Conservation (phyloP, 2,888 invertebrate genomes). For the Macrosiphum euphorbiae region DNA sequence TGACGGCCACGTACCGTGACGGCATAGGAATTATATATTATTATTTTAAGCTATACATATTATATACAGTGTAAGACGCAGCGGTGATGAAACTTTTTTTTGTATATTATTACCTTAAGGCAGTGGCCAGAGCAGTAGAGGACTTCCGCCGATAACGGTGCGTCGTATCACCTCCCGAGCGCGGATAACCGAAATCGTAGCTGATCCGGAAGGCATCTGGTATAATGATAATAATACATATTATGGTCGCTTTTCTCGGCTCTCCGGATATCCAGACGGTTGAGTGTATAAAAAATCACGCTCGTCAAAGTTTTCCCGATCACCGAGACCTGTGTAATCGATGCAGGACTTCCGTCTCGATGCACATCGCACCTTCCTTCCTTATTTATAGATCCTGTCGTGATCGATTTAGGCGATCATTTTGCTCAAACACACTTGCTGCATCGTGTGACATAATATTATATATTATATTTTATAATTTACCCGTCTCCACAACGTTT, state of each 20-base stretch:
- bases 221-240: not conserved
- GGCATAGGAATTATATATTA: conserved; percentile 18
- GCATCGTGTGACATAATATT: not conserved
- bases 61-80: not conserved
- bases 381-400: not conserved
- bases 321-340: not conserved
- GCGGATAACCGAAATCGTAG: not conserved
- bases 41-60: not conserved
- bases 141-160: not conserved
- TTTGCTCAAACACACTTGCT: not conserved
- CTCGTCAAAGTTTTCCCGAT: not conserved
- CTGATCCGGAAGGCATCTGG: not conserved
- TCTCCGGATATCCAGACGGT: conserved; percentile 19
- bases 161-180: not conserved
- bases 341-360: conserved; percentile 25
- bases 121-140: not conserved
- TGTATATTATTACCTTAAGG: not conserved
- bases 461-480: not conserved
- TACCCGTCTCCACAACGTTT: not conserved
- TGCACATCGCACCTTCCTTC: not conserved
- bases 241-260: not conserved
- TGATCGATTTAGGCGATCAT: not conserved
- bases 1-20: conserved; percentile 40
- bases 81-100: not conserved
- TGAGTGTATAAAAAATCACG: not conserved